Conservation (phyloP, 1,140 invertebrate species). For the Atta cephalotes region DNA sequence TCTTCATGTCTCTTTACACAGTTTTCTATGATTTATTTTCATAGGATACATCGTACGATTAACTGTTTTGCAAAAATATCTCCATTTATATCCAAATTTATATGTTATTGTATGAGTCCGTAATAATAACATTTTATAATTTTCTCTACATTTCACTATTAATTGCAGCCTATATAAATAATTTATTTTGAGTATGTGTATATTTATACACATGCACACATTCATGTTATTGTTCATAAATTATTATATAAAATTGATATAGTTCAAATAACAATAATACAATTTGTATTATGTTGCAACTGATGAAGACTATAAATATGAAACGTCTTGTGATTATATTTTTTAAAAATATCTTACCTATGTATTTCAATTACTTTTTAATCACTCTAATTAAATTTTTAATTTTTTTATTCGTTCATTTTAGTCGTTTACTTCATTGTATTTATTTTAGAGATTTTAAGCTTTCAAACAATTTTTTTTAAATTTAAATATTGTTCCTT, state of each 20-base stretch:
- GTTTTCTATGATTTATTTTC: neutral
- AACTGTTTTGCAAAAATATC: neutral
- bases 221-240: neutral
- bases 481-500: too few species aligned
- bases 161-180: neutral
- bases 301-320: too few species aligned
- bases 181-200: neutral
- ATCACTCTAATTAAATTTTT: too few species aligned
- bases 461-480: too few species aligned
- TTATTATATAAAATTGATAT: neutral
- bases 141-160: neutral
- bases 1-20: conserved; percentile 15
- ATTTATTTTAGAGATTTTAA: too few species aligned
- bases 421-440: too few species aligned
- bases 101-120: neutral
- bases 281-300: neutral
- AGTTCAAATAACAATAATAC: conserved; percentile 9
- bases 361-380: too few species aligned
- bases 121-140: neutral
- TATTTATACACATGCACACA: neutral
- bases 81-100: neutral
- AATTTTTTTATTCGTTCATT: too few species aligned
- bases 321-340: too few species aligned
- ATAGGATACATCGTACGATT: neutral
- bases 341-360: too few species aligned